A percentile compares a stretch with the other conserved stretches of the same genome.
Conservation (phyloP, 2,888 invertebrate species). For the Sycophila texana region DNA sequence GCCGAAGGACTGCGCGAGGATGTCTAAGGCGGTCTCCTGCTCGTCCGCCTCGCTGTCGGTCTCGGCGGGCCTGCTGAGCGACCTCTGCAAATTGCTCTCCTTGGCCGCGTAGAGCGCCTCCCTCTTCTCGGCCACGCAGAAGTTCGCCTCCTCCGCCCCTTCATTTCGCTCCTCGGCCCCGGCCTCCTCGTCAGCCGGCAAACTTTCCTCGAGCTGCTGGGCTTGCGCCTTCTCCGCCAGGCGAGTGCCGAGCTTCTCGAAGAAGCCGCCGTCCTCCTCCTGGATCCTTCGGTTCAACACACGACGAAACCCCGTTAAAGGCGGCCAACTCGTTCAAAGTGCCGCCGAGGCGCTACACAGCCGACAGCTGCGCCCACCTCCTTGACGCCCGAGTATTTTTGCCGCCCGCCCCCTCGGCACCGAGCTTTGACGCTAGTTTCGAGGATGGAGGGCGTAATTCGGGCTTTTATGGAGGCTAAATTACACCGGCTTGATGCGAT, state of each 20-base stretch:
- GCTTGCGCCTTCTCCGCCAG: constrained; percentile 74
- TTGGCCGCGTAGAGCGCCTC: constrained; percentile 57
- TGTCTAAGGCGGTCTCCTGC: constrained; percentile 78
- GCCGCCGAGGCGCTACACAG: background rate
- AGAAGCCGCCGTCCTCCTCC: constrained; percentile 89
- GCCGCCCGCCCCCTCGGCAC: no score
- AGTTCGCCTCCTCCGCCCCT: constrained; percentile 25
- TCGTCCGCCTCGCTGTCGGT: constrained; percentile 83
- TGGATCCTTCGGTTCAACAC: constrained; percentile 79
- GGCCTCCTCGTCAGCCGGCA: constrained; percentile 56
- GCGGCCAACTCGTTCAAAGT: constrained; percentile 34
- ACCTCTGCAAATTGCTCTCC: constrained; percentile 63
- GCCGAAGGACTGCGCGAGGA: constrained; percentile 81
- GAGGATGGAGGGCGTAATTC: no score
- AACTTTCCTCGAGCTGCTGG: constrained; percentile 67
- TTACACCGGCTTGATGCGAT: no score
- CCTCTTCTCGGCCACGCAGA: constrained; percentile 44
- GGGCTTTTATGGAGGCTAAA: no score
- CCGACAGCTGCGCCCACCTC: background rate
- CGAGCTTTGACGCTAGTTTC: no score
- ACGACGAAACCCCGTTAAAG: background rate
- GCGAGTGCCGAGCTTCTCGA: constrained; percentile 88
- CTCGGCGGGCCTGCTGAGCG: constrained; percentile 78
- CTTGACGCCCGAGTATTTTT: constrained; percentile 23
- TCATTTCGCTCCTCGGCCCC: constrained; percentile 69